Conservation (phyloP, 30 jellyfish, hydroid and myxozoan genomes). For the Aurelia sp. region DNA sequence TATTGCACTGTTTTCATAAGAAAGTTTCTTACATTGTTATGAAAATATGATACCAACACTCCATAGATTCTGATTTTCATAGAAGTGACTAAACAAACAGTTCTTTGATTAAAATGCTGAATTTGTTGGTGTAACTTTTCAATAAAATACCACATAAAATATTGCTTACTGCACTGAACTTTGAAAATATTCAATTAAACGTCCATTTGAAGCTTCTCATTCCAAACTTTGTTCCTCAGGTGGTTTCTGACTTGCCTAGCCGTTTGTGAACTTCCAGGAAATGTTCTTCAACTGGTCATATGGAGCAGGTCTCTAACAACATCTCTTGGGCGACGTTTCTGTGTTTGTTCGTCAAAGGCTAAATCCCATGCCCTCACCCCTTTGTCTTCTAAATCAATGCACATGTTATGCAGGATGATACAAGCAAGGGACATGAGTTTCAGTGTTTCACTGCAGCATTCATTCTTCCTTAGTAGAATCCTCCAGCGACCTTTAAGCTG, state of each 20-base stretch:
- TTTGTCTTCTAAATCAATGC: constrained; percentile 61
- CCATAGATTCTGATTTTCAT: background rate
- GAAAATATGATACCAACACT: background rate
- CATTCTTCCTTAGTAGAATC: constrained; percentile 36
- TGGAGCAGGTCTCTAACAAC: constrained; percentile 61
- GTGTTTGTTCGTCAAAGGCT: constrained; percentile 35
- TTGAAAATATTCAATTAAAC: constrained; percentile 7
- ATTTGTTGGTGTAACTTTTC: background rate
- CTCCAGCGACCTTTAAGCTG: constrained; percentile 67
- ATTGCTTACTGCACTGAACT: background rate
- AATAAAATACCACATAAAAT: background rate
- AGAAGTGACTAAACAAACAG: background rate
- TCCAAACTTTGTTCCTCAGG: constrained; percentile 40
- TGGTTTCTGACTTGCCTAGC: constrained; percentile 38
- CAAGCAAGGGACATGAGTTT: constrained; percentile 67
- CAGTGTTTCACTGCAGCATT: constrained; percentile 16
- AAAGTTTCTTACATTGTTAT: no score
- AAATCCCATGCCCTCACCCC: constrained; percentile 57
- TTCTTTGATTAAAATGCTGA: background rate
- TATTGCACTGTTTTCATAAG: no score
- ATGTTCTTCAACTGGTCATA: constrained; percentile 44
- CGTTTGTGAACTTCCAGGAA: constrained; percentile 41
- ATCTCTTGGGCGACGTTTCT: constrained; percentile 40
- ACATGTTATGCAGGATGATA: constrained; percentile 41
- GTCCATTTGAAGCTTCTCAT: constrained; percentile 45